Evolutionary conservation across 2,797 vertebrate species (phyloP), one percentile per base, ranked within the genome.

Genomic region (Oryzias dopingdopingensis): DNA sequence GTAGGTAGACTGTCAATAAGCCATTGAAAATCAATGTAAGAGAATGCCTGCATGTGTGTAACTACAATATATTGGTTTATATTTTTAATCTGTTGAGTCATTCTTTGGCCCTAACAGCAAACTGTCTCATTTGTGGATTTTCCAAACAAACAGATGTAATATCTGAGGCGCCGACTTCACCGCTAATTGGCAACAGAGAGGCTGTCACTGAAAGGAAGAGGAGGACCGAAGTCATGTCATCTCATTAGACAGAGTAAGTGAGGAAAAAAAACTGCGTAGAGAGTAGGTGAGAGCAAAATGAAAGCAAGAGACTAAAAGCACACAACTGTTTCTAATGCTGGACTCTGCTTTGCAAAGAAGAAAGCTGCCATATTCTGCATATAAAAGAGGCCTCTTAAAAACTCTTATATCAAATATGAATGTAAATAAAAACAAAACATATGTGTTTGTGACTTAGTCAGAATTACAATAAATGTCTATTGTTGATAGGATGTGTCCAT

Each of bases 141-240:
- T 71, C 74, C 72, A 81, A 67, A 84, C 73, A 86, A 84, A 86
- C 79, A 75, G 75, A 85, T 82, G 72, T 83, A 80, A 86, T 89
- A 84, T 86, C 77, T 41, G 43, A 76, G 64, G 61, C 70, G 74
- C 81, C 22, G 46, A 83, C 70, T 88, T 51, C 65, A 40, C 58
- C 62, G 22, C 79, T 90, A 90, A 89, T 87, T 90, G 86, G 86
- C 82, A 84, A 84, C 67, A 80, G 77, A 79, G 76, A 88, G 61
- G 47, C 74, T 83, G 85, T 82, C 82, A 71, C 67, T 32, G 62
- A 79, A 62, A 55, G 63, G 65, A 81, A 70, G 55, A 77, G 55
- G 54, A 82, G 73, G 71, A 79, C 75, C 66, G 76, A 74, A 65
- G 76, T 77, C 70, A 53, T 81, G 73, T 80, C 74, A 64, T 81